Evolutionary conservation across 2,797 vertebrate species (phyloP).

Genomic region (Botia almorhae): DNA sequence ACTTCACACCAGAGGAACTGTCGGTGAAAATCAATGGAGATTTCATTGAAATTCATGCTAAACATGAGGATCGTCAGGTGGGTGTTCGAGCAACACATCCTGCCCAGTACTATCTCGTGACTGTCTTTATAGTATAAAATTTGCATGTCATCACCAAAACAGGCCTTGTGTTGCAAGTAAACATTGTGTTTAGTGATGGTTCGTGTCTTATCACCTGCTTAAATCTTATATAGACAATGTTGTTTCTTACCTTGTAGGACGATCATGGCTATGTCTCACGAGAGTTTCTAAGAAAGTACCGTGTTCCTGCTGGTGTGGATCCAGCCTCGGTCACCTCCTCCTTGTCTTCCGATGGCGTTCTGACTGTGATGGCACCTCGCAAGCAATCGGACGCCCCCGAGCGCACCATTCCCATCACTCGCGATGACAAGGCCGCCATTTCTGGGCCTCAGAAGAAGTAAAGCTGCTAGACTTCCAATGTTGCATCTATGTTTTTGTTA

Average conservation of each 20-base stretch:
- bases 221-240: not conserved
- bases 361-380: constrained; percentile 87
- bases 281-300: constrained; percentile 93
- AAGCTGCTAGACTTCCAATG: constrained; percentile 60
- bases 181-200: constrained; percentile 3
- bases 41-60: constrained; percentile 88
- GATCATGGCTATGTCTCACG: constrained; percentile 91
- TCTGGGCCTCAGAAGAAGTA: constrained; percentile 85
- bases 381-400: constrained; percentile 77
- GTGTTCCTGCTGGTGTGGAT: constrained; percentile 86
- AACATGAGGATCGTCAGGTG: constrained; percentile 94
- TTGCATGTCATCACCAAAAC: not conserved
- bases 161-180: constrained; percentile 5
- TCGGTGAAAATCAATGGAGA: constrained; percentile 87
- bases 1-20: constrained; percentile 93
- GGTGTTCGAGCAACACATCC: not conserved
- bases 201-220: not conserved
- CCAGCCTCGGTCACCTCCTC: constrained; percentile 85
- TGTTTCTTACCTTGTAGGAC: constrained; percentile 76
- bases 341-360: constrained; percentile 88
- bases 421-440: constrained; percentile 83
- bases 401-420: constrained; percentile 86
- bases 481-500: constrained; percentile 20
- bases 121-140: not conserved
- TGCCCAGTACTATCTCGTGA: not conserved